These are phyloP conservation scores for Cryptoblepharus egeriae DNA, from an alignment of 2,797 vertebrate species.

Conservation along the genomic window DNA sequence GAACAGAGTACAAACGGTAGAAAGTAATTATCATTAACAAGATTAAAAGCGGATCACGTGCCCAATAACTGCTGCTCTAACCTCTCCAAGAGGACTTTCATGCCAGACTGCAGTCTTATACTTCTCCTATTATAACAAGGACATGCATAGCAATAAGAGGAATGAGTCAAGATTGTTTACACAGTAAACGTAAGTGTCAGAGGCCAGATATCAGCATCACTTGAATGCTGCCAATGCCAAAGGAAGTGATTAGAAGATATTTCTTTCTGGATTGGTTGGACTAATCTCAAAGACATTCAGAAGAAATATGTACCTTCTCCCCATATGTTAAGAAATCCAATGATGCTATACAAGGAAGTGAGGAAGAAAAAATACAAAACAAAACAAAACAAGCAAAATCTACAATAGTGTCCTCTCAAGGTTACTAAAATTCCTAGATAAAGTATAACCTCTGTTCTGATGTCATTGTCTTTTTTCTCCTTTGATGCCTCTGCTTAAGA, in stretches of 20 bases:
- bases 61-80: slow-evolving; percentile 50
- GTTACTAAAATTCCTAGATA: slow-evolving; percentile 40
- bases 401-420: slow-evolving; percentile 58
- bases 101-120: slow-evolving; percentile 47
- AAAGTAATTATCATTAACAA: slow-evolving; percentile 52
- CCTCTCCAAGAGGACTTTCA: slow-evolving; percentile 48
- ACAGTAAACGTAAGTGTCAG: slow-evolving; percentile 33
- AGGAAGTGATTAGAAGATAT: slow-evolving; percentile 55
- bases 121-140: slow-evolving; percentile 35
- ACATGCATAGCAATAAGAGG: slow-evolving; percentile 1
- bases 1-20: slow-evolving; percentile 6
- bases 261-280: slow-evolving; percentile 31
- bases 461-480: slow-evolving; percentile 36
- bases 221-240: slow-evolving; percentile 43
- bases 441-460: slow-evolving; percentile 11
- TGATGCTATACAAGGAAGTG: slow-evolving; percentile 60
- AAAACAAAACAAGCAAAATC: slow-evolving; percentile 59
- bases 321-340: slow-evolving; percentile 61
- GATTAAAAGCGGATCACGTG: slow-evolving; percentile 49
- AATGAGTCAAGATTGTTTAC: slow-evolving; percentile 43
- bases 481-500: slow-evolving; percentile 40
- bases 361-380: slow-evolving; percentile 49
- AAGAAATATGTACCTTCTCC: slow-evolving; percentile 63
- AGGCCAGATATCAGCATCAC: slow-evolving; percentile 46
- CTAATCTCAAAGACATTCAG: slow-evolving; percentile 45